Evolutionary conservation across 2,113 vertebrate species (phyloP).

Genomic region (Seriola quinqueradiata): DNA sequence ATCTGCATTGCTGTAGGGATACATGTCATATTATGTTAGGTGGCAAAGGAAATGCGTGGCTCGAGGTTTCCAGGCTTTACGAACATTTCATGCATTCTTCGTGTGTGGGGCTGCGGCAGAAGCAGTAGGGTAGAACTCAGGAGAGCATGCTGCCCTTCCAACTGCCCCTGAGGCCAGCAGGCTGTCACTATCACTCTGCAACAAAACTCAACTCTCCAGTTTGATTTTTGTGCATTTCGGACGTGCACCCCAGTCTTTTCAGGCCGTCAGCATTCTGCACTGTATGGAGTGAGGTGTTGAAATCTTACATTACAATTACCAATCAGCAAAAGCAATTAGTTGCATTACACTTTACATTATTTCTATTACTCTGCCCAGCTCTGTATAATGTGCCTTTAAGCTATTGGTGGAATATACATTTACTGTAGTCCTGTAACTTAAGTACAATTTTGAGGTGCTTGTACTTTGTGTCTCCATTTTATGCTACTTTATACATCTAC

Average conservation of each 20-base stretch:
- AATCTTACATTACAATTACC: not conserved
- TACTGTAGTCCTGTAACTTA: too few relatives aligned
- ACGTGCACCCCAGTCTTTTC: constrained; percentile 32
- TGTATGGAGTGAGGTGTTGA: not conserved
- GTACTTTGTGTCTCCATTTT: too few relatives aligned
- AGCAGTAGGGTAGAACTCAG: constrained; percentile 61
- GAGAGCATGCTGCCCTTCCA: constrained; percentile 65
- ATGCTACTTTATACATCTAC: too few relatives aligned
- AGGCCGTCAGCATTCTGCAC: constrained; percentile 13
- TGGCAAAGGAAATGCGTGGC: constrained; percentile 63
- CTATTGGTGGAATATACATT: too few relatives aligned
- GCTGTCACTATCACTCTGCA: constrained; percentile 67
- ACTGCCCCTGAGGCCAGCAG: constrained; percentile 47
- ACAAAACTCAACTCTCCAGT: constrained; percentile 56
- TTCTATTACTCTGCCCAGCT: not conserved
- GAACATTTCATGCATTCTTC: constrained; percentile 67
- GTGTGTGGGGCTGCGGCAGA: constrained; percentile 51
- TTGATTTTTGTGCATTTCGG: constrained; percentile 60
- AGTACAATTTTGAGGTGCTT: too few relatives aligned
- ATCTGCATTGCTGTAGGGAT: constrained; percentile 74
- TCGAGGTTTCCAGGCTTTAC: constrained; percentile 63
- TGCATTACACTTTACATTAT: not conserved
- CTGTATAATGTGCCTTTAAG: too few relatives aligned
- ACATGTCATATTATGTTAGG: constrained; percentile 79
- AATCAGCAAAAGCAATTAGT: not conserved